These are phyloP conservation scores for Ictalurus punctatus DNA, from an alignment of 2,113 vertebrate species.

Conservation along the genomic window DNA sequence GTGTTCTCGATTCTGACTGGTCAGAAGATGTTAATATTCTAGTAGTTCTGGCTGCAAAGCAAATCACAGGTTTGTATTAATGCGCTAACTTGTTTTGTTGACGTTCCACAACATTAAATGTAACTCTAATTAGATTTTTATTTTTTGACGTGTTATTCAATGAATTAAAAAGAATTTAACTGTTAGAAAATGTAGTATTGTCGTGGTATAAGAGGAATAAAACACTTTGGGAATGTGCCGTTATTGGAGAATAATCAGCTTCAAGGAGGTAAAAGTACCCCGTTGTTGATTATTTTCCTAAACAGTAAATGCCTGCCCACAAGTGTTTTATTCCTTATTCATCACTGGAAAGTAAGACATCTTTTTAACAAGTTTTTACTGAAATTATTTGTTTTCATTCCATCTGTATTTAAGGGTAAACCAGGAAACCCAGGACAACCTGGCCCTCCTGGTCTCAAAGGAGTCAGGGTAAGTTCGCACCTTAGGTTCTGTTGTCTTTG, in stretches of 20 bases:
- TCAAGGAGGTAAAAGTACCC: not conserved
- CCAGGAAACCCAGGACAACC: constrained; percentile 63
- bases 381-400: not conserved
- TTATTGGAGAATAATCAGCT: not conserved
- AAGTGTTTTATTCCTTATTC: not conserved
- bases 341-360: not conserved
- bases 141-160: not conserved
- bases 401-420: constrained; percentile 64
- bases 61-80: not conserved
- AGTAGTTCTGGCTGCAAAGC: not conserved
- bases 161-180: not conserved
- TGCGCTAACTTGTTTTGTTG: not conserved
- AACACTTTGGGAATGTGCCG: not conserved
- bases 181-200: not conserved
- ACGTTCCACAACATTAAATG: not conserved
- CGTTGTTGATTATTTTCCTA: not conserved
- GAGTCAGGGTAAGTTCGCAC: constrained; percentile 63
- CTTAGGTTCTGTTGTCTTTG: constrained; percentile 30
- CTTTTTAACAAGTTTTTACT: not conserved
- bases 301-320: not conserved
- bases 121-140: not conserved
- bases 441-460: constrained; percentile 65
- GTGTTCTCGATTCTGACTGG: not conserved
- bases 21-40: not conserved
- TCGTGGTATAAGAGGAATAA: not conserved